Evolutionary conservation across 2,888 invertebrate genomes (phyloP).

Genomic region (Folsomia candida): DNA sequence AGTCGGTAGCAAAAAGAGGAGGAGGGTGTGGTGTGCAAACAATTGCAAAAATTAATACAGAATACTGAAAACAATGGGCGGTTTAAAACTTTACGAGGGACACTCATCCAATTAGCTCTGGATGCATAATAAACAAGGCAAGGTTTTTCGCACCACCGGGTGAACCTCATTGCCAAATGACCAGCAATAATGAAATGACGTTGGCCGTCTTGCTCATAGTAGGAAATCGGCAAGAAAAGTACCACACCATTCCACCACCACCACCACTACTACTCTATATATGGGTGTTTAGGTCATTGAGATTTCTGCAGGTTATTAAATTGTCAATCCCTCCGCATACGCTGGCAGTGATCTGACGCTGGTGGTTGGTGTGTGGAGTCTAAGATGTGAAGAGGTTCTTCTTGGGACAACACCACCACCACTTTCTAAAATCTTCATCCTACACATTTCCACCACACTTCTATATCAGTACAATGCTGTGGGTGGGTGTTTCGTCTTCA

Average conservation of each 20-base stretch:
- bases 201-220: not conserved
- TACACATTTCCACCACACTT: slow-evolving; percentile 8
- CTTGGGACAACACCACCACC: slow-evolving; percentile 17
- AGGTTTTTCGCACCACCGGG: slow-evolving; percentile 32
- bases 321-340: not conserved
- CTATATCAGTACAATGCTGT: slow-evolving; percentile 19
- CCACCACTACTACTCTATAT: no score
- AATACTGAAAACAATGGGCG: not conserved
- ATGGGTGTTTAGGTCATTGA: slow-evolving; percentile 42
- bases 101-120: not conserved
- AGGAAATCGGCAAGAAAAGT: slow-evolving; percentile 29
- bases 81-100: not conserved
- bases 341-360: no score
- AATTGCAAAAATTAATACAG: not conserved
- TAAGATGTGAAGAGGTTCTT: slow-evolving; percentile 1
- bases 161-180: slow-evolving; percentile 20
- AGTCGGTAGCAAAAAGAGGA: not conserved
- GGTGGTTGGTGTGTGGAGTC: not conserved
- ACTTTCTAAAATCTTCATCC: slow-evolving; percentile 21
- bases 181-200: slow-evolving; percentile 3
- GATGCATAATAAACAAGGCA: slow-evolving; percentile 25
- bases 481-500: slow-evolving; percentile 6
- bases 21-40: not conserved
- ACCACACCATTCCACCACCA: no score
- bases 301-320: slow-evolving; percentile 28